Evolutionary conservation across 2,113 vertebrate genomes (phyloP), one percentile per base, ranked within the genome.

Genomic region (Daphoenositta chrysoptera): DNA sequence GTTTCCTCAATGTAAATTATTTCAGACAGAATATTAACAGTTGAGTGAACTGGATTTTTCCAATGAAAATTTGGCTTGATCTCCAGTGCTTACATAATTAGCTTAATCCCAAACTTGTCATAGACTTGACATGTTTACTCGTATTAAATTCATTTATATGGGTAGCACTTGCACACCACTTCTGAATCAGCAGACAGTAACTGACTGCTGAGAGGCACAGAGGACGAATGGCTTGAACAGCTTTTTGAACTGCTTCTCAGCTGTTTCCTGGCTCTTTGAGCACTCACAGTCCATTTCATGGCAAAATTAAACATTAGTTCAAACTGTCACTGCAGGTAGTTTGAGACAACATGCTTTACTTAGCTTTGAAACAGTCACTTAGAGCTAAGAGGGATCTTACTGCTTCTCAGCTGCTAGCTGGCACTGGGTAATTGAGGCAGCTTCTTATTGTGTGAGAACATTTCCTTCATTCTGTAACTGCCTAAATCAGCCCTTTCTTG

Each of bases 251-350:
- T 61, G 39, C 61, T 93, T 79, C 57, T 91, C 84, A 71, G 60
- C 60, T 87, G 56, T 64, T 91, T 91, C 65, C 65, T 93, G 69
- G 16, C 56, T 84, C 60, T 82, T 47, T 87, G 51, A 87, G 37
- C 16, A 78, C 44, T 90, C 69, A 47, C 5, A 71, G 45, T 56
- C 53, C 85, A 76, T 93, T 94, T 94, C 26, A 83, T 61, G 63
- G 61, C 61, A 96, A 87, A 93, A 95, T 79, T 85, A 85, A 87
- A 83, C 70, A 82, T 95, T 54, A 90, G 57, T 53, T 93, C 37
- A 72, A 76, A 68, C 53, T 0, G 0, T 39, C 53, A 57, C 78
- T 65, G 66, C 24, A 68, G 20, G 57, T 79, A 48, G 35, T 71
- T 91, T 84, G 47, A 82, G 70, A 68, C 45, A 87, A 70, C 20